A percentile compares a stretch with the other conserved stretches of the same genome.
Conservation (phyloP, 2,888 invertebrate species). For the Liopterus haemorrhoidalis region DNA sequence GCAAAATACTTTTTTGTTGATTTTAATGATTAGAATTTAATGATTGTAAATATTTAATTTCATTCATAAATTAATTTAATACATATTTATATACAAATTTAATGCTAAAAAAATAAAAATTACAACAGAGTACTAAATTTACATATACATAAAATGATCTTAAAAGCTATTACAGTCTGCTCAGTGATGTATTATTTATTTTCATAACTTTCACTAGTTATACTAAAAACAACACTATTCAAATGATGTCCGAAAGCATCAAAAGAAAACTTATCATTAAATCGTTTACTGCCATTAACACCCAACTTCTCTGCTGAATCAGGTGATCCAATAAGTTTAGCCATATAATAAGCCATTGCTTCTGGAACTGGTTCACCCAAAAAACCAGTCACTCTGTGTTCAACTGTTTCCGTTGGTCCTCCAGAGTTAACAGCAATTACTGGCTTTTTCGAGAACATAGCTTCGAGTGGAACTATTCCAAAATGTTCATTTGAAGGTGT, state of each 20-base stretch:
- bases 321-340: slow-evolving; percentile 58
- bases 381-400: slow-evolving; percentile 73
- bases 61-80: too few species aligned
- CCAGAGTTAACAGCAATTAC: slow-evolving; percentile 94
- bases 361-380: slow-evolving; percentile 64
- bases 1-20: too few species aligned
- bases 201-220: slow-evolving; percentile 5
- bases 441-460: slow-evolving; percentile 90
- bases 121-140: too few species aligned
- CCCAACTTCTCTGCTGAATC: slow-evolving; percentile 64
- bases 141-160: too few species aligned
- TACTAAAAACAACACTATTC: slow-evolving; percentile 47
- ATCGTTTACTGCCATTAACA: slow-evolving; percentile 64
- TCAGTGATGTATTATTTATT: too few species aligned
- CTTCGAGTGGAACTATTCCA: slow-evolving; percentile 98
- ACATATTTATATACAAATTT: too few species aligned
- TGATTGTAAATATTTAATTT: too few species aligned
- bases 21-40: too few species aligned
- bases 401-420: slow-evolving; percentile 90
- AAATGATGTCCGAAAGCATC: slow-evolving; percentile 68
- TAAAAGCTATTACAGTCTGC: too few species aligned
- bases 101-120: too few species aligned
- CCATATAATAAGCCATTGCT: slow-evolving; percentile 74
- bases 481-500: slow-evolving; percentile 98
- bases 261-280: slow-evolving; percentile 77